Conservation (phyloP, 1,140 invertebrate genomes). For the Pomacea maculata region DNA sequence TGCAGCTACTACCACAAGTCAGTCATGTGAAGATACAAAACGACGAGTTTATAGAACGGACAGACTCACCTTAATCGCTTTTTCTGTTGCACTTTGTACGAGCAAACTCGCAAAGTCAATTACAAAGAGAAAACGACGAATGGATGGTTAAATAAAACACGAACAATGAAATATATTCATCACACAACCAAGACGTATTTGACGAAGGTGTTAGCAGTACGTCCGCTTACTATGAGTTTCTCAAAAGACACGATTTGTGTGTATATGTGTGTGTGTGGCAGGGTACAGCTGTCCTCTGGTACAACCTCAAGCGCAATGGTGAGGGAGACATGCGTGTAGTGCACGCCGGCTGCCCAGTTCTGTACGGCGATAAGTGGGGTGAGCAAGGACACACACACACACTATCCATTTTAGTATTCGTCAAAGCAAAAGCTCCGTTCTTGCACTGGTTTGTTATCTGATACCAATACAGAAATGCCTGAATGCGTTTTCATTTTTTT, state of each 20-base stretch:
- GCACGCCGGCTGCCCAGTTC: slow-evolving; percentile 95
- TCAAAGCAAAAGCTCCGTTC: too few relatives aligned
- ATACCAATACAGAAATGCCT: not conserved
- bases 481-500: not conserved
- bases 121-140: too few relatives aligned
- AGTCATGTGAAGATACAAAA: not conserved
- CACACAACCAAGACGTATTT: too few relatives aligned
- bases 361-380: slow-evolving; percentile 94
- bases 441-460: not conserved
- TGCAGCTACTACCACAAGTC: not conserved
- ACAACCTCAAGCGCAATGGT: slow-evolving; percentile 88
- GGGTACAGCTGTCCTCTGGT: slow-evolving; percentile 88
- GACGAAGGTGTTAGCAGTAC: too few relatives aligned
- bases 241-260: too few relatives aligned
- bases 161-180: too few relatives aligned
- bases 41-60: not conserved
- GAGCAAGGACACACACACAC: slow-evolving; percentile 14
- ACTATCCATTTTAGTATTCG: not conserved
- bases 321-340: slow-evolving; percentile 87
- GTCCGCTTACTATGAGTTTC: too few relatives aligned
- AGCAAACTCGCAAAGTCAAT: too few relatives aligned
- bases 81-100: too few relatives aligned
- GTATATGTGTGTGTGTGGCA: slow-evolving; percentile 12
- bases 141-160: too few relatives aligned
- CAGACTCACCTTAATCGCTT: too few relatives aligned